These are phyloP conservation scores for Caloenas nicobarica DNA, from an alignment of 2,113 vertebrate genomes.

Conservation along the genomic window DNA sequence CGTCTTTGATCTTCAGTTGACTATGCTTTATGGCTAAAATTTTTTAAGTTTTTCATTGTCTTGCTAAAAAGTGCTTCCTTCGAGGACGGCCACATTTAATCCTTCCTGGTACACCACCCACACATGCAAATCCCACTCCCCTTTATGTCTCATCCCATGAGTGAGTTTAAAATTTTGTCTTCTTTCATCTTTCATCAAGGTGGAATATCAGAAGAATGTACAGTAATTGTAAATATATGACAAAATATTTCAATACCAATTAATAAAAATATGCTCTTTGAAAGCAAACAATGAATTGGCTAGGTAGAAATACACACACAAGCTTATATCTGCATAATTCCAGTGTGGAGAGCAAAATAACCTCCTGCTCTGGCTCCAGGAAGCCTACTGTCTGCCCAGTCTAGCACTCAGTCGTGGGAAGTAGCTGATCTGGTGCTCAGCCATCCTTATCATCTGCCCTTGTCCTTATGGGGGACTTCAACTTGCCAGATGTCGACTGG, in stretches of 20 bases:
- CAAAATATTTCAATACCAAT: neutral
- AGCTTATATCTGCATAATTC: neutral
- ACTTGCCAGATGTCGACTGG: no score
- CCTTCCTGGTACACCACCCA: neutral
- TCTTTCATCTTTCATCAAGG: neutral
- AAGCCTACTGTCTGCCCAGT: no score
- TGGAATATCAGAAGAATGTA: neutral
- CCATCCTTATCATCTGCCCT: no score
- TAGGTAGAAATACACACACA: neutral
- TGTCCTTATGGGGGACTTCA: no score
- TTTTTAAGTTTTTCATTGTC: neutral
- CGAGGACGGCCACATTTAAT: neutral
- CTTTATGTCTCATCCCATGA: neutral
- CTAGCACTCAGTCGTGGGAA: no score
- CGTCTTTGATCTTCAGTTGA: neutral
- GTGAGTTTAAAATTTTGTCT: neutral
- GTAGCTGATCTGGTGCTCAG: no score
- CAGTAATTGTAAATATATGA: neutral
- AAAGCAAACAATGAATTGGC: neutral
- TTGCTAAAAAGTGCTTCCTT: neutral
- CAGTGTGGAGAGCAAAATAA: neutral
- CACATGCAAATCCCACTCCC: neutral
- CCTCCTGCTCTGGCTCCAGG: neutral
- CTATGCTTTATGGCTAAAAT: neutral
- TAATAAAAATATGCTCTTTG: neutral